These are phyloP conservation scores for Epicampocera succincta DNA, from an alignment of 2,888 invertebrate genomes.

Conservation along the genomic window DNA sequence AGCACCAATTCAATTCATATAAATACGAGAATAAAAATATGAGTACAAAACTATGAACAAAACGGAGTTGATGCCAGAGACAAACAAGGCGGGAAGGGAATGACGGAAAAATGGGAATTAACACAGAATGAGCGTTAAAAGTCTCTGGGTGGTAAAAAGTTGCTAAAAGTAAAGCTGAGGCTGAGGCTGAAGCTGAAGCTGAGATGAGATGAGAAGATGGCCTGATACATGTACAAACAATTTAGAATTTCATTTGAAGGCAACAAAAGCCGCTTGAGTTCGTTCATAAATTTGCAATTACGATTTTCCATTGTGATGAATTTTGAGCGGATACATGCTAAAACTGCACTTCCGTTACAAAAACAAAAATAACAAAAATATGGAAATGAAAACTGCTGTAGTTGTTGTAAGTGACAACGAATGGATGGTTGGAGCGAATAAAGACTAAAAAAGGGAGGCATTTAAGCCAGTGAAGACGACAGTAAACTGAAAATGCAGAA, in stretches of 20 bases:
- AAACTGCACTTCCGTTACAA: slow-evolving; percentile 64
- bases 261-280: slow-evolving; percentile 64
- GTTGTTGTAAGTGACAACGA: slow-evolving; percentile 29
- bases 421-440: slow-evolving; percentile 40
- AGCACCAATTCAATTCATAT: slow-evolving; percentile 59
- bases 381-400: not conserved
- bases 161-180: too few species aligned
- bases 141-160: not conserved
- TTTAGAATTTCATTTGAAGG: slow-evolving; percentile 56
- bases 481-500: not conserved
- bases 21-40: slow-evolving; percentile 36
- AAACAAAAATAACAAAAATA: slow-evolving; percentile 20
- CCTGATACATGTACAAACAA: slow-evolving; percentile 55
- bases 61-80: slow-evolving; percentile 20
- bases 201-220: slow-evolving; percentile 4
- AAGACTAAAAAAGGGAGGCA: slow-evolving; percentile 2
- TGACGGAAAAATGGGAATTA: slow-evolving; percentile 20
- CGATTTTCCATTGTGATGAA: slow-evolving; percentile 68
- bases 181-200: not conserved
- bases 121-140: slow-evolving; percentile 48
- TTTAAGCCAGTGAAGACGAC: not conserved
- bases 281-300: slow-evolving; percentile 69
- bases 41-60: slow-evolving; percentile 53
- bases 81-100: slow-evolving; percentile 10
- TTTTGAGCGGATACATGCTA: slow-evolving; percentile 66